Percentiles rank a stretch among this genome's conserved stretches.
These are phyloP conservation scores for Galeopsomyia nigrocyanea DNA, from an alignment of 2,888 invertebrate species.

Conservation along the genomic window DNA sequence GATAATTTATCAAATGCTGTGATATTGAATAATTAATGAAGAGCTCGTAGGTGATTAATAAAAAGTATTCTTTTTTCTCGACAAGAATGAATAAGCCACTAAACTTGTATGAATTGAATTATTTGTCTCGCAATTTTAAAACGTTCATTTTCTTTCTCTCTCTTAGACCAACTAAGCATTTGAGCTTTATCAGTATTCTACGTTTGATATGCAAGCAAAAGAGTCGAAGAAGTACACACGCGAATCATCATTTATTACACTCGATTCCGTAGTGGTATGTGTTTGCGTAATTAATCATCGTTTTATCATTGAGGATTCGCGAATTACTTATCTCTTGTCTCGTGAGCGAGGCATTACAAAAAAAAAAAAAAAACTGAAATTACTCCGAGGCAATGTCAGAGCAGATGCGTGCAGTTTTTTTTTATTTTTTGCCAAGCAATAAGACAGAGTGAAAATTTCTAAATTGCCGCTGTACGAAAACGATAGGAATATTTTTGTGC, in stretches of 20 bases:
- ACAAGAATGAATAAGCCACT: no score
- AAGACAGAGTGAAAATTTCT: conserved; percentile 8
- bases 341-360: background rate
- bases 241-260: conserved; percentile 29
- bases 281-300: conserved; percentile 45
- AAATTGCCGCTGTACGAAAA: background rate
- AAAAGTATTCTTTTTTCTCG: no score
- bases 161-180: no score
- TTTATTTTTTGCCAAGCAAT: conserved; percentile 27
- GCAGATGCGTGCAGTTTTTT: conserved; percentile 9
- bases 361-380: conserved; percentile 9
- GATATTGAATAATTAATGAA: no score
- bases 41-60: no score
- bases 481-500: conserved; percentile 8
- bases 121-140: no score
- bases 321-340: conserved; percentile 37
- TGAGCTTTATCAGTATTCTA: conserved; percentile 1
- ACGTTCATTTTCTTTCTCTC: no score
- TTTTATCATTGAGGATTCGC: conserved; percentile 39
- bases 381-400: conserved; percentile 16
- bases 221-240: conserved; percentile 13
- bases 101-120: no score
- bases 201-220: conserved; percentile 30
- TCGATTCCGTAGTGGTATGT: conserved; percentile 31
- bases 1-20: no score